Evolutionary conservation across 1,140 invertebrate genomes (phyloP), one percentile per base, ranked within the genome.

Genomic region (Ganaspis sp.): DNA sequence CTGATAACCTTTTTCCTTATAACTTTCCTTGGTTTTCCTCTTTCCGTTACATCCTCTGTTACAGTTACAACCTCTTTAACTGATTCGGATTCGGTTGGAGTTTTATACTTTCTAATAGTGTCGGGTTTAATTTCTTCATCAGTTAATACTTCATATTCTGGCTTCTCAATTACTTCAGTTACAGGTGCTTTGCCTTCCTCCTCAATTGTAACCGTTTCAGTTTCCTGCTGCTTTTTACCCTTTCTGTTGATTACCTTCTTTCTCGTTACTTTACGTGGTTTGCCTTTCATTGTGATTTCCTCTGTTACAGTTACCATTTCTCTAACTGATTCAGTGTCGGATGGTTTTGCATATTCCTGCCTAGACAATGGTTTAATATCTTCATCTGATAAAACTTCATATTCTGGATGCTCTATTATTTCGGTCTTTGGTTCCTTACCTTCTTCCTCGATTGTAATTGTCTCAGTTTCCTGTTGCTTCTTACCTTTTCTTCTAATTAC

Each of bases 101-200:
- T 12, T 1, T 42, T 42, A n/a, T n/a, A n/a, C 40, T 42, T 42
- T 9, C 40, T 4, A 11, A 42, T n/a, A n/a, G n/a, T n/a, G 40
- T 3, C 15, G 11, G 40, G 15, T 11, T 3, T 42, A 34, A 6
- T 40, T 11, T 40, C 17, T 71, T 71, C 70, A 38, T 71, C 70
- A 6, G 17, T 40, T 40, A 12, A 17, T 73, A 12, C 17, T 3
- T 26, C 26, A 4, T n/a, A 4, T 74, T 17, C 19, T 37, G 12
- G 49, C 69, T 58, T 38, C 26, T 71, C 42, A 42, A 49, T 37
- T 15, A 21, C 37, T 69, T 34, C 45, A 0, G 87, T 91, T 21
- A 87, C 75, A 11, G 90, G 88, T 9, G 74, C 75, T 74, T 92
- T 88, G 45, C 90, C 90, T 78, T 89, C 90, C 78, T 92, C 90